These are phyloP conservation scores for Python bivittatus DNA, from an alignment of 2,113 vertebrate genomes.

Conservation along the genomic window DNA sequence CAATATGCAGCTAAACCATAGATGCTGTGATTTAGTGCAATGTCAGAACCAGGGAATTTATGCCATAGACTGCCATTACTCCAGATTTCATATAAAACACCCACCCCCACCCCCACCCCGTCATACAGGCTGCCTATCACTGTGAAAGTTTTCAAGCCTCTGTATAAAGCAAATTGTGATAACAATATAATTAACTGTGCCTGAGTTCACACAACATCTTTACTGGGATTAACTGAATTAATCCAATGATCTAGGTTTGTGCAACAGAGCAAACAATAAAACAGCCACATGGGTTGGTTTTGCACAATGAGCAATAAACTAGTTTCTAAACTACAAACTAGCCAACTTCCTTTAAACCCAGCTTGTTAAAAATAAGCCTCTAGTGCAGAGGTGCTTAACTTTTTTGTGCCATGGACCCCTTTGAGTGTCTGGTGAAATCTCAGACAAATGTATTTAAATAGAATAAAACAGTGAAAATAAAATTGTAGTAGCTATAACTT, in stretches of 20 bases:
- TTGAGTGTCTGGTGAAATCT: background rate
- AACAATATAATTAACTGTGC: background rate
- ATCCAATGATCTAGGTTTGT: background rate
- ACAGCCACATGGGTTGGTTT: background rate
- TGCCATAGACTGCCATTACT: no score
- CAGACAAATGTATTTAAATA: background rate
- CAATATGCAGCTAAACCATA: background rate
- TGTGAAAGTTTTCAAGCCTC: background rate
- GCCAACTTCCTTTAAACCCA: background rate
- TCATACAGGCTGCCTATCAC: background rate
- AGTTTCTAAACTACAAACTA: background rate
- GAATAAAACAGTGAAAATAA: background rate
- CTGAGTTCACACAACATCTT: background rate
- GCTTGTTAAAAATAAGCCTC: background rate
- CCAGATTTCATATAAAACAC: background rate
- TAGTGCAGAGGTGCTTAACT: background rate
- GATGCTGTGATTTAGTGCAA: background rate
- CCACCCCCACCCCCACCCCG: background rate
- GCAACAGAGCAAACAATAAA: background rate
- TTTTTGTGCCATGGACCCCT: background rate
- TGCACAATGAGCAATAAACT: background rate
- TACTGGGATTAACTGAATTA: background rate
- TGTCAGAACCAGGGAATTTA: background rate
- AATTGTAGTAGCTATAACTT: background rate
- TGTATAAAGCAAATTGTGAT: background rate